These are phyloP conservation scores for Xiphorhynchus erythropygius DNA, from an alignment of 2,797 vertebrate genomes.

Conservation along the genomic window DNA sequence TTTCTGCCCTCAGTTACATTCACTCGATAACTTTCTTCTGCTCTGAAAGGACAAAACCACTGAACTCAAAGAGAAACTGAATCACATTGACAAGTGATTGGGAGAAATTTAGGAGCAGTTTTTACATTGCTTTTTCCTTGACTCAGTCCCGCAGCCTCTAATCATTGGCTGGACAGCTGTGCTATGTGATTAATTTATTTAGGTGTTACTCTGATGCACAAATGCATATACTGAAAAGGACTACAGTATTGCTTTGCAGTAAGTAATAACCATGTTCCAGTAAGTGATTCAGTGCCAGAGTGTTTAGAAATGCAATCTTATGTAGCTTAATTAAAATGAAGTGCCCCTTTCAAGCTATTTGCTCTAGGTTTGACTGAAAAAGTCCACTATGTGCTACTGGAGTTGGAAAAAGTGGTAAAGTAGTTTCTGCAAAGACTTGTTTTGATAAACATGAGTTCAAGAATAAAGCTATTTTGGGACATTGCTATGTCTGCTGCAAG, in stretches of 20 bases:
- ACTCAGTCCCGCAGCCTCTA: constrained; percentile 1
- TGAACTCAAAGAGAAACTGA: background rate
- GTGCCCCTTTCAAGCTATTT: constrained; percentile 61
- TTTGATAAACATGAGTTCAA: constrained; percentile 63
- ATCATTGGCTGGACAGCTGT: constrained; percentile 50
- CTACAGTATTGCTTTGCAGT: constrained; percentile 61
- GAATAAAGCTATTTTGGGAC: constrained; percentile 58
- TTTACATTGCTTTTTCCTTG: constrained; percentile 7
- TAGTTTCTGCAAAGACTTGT: constrained; percentile 62
- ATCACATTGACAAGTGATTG: background rate
- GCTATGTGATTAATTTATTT: constrained; percentile 64
- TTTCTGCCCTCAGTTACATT: background rate
- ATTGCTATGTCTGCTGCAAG: constrained; percentile 49
- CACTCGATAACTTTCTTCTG: background rate
- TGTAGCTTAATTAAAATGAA: constrained; percentile 68
- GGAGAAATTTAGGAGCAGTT: background rate
- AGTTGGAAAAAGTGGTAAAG: constrained; percentile 56
- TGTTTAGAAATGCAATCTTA: constrained; percentile 64
- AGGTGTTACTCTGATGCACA: constrained; percentile 64
- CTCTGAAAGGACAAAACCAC: background rate
- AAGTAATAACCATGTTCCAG: constrained; percentile 64
- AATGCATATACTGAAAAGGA: constrained; percentile 62
- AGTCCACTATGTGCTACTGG: constrained; percentile 44
- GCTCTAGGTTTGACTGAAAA: constrained; percentile 44
- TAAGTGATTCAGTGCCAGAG: constrained; percentile 57